Evolutionary conservation across 2,113 vertebrate species (phyloP).

Genomic region (Labeo catla): DNA sequence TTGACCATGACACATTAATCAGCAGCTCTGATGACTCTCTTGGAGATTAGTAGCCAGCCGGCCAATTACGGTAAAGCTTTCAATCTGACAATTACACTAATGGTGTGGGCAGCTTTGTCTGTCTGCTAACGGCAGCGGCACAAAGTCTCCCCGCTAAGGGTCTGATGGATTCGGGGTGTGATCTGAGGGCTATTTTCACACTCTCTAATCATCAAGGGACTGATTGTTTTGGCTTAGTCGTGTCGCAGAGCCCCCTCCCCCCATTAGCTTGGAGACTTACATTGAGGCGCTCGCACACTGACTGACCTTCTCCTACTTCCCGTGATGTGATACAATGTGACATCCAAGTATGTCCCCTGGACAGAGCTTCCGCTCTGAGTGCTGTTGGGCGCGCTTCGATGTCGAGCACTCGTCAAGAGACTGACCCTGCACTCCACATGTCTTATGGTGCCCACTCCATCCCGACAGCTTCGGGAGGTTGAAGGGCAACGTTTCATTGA

Average conservation of each 20-base stretch:
- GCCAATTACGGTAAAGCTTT: slow-evolving; percentile 50
- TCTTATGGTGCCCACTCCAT: slow-evolving; percentile 55
- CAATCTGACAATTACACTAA: slow-evolving; percentile 49
- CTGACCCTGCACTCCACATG: slow-evolving; percentile 53
- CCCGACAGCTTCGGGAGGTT: slow-evolving; percentile 30
- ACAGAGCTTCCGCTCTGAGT: slow-evolving; percentile 62
- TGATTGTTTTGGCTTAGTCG: slow-evolving; percentile 34
- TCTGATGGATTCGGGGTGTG: slow-evolving; percentile 26
- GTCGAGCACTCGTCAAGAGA: slow-evolving; percentile 54
- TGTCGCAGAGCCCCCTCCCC: background rate
- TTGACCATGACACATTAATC: slow-evolving; percentile 55
- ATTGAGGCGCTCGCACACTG: background rate
- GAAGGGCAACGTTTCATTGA: slow-evolving; percentile 38
- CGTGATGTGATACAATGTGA: slow-evolving; percentile 72
- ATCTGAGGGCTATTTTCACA: slow-evolving; percentile 43
- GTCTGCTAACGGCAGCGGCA: slow-evolving; percentile 34
- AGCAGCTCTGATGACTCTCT: slow-evolving; percentile 47
- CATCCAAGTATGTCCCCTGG: slow-evolving; percentile 67
- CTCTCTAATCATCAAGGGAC: slow-evolving; percentile 33
- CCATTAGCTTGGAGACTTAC: slow-evolving; percentile 9
- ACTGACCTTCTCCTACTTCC: slow-evolving; percentile 61
- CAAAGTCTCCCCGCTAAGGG: slow-evolving; percentile 19
- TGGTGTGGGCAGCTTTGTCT: slow-evolving; percentile 47
- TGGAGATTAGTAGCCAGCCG: slow-evolving; percentile 44
- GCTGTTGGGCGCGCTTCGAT: slow-evolving; percentile 51